These are phyloP conservation scores for Galemys pyrenaicus DNA, from an alignment of 2,113 vertebrate genomes.

Conservation along the genomic window DNA sequence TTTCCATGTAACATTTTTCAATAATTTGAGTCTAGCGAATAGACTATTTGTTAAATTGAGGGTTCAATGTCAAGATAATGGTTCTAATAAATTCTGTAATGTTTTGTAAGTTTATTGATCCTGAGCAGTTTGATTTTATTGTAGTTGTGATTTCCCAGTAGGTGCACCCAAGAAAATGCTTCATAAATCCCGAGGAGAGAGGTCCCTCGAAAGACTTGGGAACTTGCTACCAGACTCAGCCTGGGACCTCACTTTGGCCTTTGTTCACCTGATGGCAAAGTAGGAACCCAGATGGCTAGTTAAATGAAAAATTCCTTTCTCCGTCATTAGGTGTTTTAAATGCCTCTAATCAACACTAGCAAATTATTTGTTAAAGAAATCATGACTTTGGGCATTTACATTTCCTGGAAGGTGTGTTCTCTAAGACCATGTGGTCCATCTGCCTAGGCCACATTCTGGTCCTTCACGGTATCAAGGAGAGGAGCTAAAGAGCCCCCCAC, in stretches of 20 bases:
- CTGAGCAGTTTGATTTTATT: neutral
- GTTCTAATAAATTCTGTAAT: neutral
- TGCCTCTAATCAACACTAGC: neutral
- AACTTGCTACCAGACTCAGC: rapidly evolving
- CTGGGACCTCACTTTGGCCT: neutral
- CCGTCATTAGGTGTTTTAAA: neutral
- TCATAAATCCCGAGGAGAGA: neutral
- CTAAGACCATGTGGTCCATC: neutral
- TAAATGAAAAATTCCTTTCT: neutral
- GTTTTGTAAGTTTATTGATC: neutral
- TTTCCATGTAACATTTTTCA: neutral
- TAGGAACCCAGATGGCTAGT: neutral
- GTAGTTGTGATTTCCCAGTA: neutral
- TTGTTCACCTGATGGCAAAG: neutral
- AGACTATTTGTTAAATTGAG: neutral
- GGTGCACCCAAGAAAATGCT: neutral
- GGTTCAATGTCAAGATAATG: neutral
- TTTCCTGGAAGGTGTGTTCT: neutral
- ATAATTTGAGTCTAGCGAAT: neutral
- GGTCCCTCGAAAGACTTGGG: neutral
- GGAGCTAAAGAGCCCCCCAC: neutral
- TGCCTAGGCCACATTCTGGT: neutral
- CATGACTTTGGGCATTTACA: neutral
- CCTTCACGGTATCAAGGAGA: neutral
- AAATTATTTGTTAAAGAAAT: neutral